Evolutionary conservation across 1,140 invertebrate genomes (phyloP), one percentile per base, ranked within the genome.

Genomic region (Stenopsyche tienmushanensis): DNA sequence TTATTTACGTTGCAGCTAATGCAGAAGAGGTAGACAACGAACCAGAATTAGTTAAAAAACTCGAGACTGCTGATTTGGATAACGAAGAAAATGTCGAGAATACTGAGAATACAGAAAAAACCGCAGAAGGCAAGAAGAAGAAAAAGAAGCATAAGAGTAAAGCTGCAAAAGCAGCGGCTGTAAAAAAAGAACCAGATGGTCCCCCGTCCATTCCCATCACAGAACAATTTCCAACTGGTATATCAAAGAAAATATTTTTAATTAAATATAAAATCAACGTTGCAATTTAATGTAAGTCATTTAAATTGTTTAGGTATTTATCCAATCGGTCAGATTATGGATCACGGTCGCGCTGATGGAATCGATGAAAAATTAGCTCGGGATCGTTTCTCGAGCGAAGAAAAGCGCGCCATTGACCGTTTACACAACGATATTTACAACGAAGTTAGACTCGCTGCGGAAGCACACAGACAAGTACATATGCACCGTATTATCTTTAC

Each of bases 361-460:
- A 82, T 88, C 57, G 91, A 93, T 78, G 90, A 92, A 65, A 86
- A 87, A 72, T 94, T 88, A 47, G 94, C 94, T 1, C 92, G 90
- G 72, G 88, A 97, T 74, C 84, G 96, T 26, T 92, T 93, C 71
- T 88, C 89, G 0, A 91, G 86, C 73, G 96, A 97, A 77, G 97
- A 99, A 74, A 97, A 96, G 72, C 86, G 89, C 72, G 87, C 89
- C 2, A 74, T 92, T 13, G 91, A 93, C 74, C 81, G 88, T 74
- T 84, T 90, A 79, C 88, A 91, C 65, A 88, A 88, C 76, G 93
- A 98, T 72, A 90, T 96, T 70, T 99, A 98, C 74, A 92, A 95
- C 74, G 96, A 99, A 81, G 88, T 97, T 25, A 85, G 98, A 68
- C 88, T 92, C 69, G 97, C 97, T 20, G 97, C 97, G 24, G 97